Conservation (phyloP, 2,113 vertebrate genomes). For the Oncorhynchus gorbuscha region DNA sequence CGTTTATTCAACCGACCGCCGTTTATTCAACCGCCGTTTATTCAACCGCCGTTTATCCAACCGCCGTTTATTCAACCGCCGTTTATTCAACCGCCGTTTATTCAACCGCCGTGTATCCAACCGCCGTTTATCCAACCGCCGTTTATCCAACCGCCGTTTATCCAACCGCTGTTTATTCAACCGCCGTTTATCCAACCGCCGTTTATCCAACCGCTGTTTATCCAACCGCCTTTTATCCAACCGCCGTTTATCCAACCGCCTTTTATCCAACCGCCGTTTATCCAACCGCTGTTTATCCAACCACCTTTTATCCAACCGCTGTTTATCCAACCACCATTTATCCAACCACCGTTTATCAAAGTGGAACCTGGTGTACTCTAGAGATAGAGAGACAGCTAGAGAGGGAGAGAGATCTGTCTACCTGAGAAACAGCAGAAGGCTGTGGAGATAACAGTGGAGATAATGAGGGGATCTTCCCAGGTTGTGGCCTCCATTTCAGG, state of each 20-base stretch:
- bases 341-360: not conserved
- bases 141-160: not conserved
- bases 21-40: not conserved
- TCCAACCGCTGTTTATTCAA: not conserved
- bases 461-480: not conserved
- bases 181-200: not conserved
- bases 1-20: not conserved
- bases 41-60: not conserved
- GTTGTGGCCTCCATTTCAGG: not conserved
- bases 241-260: no score
- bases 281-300: no score
- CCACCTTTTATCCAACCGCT: not conserved
- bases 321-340: not conserved
- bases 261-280: not conserved
- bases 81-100: no score
- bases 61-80: no score
- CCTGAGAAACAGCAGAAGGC: not conserved
- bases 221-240: not conserved
- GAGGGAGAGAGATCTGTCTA: not conserved
- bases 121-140: fast-evolving
- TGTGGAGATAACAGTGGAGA: constrained; percentile 6
- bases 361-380: no score
- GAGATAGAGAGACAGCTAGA: not conserved
- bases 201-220: no score
- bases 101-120: not conserved